These are phyloP conservation scores for Periophthalmus magnuspinnatus DNA, from an alignment of 2,797 vertebrate genomes.

Conservation along the genomic window DNA sequence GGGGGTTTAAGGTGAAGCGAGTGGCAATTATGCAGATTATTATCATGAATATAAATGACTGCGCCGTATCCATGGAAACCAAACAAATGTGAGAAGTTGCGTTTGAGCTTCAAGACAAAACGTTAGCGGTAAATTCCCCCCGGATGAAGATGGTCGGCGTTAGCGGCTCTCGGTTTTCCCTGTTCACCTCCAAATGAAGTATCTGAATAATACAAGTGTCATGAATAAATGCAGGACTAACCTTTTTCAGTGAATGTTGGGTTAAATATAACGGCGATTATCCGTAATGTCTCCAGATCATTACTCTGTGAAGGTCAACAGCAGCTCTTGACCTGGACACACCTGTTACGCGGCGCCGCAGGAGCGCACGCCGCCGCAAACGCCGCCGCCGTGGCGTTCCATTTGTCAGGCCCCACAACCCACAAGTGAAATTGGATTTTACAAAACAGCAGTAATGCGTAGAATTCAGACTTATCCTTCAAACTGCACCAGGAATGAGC, in stretches of 20 bases:
- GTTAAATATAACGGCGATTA: slow-evolving; percentile 41
- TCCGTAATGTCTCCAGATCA: slow-evolving; percentile 32
- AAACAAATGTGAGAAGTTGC: background rate
- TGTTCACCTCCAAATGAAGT: slow-evolving; percentile 37
- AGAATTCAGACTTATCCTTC: slow-evolving; percentile 14
- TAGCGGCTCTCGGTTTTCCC: slow-evolving; percentile 13
- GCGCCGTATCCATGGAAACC: background rate
- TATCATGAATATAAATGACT: background rate
- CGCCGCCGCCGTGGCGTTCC: background rate
- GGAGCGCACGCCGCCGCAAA: too few species aligned
- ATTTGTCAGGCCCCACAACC: background rate
- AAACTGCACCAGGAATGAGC: background rate
- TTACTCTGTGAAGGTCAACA: slow-evolving; percentile 33
- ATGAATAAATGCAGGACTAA: slow-evolving; percentile 57
- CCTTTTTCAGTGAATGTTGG: slow-evolving; percentile 36
- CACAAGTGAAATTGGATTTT: slow-evolving; percentile 16
- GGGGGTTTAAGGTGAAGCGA: background rate
- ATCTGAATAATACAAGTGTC: slow-evolving; percentile 39
- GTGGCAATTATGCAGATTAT: background rate
- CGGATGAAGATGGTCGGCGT: background rate
- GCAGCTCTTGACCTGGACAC: slow-evolving; percentile 43
- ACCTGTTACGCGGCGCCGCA: slow-evolving; percentile 16
- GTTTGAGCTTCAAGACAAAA: background rate
- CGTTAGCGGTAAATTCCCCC: background rate
- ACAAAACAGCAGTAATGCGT: slow-evolving; percentile 8